A percentile compares a stretch with the other conserved stretches of the same genome.
Evolutionary conservation across 2,888 invertebrate genomes (phyloP).

Genomic region (Polyommatus icarus): DNA sequence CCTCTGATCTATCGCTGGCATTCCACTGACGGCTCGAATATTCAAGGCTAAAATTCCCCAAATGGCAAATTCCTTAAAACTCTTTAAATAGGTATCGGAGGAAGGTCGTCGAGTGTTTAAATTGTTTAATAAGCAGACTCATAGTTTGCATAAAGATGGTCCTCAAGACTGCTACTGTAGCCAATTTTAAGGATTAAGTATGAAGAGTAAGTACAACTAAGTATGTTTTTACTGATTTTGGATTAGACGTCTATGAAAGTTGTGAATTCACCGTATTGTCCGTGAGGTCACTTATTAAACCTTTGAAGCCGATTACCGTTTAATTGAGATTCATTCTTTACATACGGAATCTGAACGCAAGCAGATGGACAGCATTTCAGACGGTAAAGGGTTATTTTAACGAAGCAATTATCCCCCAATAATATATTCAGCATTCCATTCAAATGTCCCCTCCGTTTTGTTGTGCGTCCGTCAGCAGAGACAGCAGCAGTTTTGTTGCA

Average conservation of each 20-base stretch:
- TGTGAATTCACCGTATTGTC: too few relatives aligned
- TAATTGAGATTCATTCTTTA: background rate
- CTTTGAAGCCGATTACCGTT: background rate
- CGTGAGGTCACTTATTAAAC: too few relatives aligned
- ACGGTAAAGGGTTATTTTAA: constrained; percentile 24
- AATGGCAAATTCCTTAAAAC: background rate
- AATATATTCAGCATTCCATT: constrained; percentile 54
- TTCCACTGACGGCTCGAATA: constrained; percentile 32
- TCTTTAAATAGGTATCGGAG: background rate
- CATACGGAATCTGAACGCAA: background rate
- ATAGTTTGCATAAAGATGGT: background rate
- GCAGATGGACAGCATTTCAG: constrained; percentile 1
- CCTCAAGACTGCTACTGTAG: background rate
- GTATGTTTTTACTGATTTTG: background rate
- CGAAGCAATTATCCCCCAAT: constrained; percentile 42
- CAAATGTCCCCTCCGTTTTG: constrained; percentile 61
- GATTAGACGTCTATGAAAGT: background rate
- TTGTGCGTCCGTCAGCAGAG: constrained; percentile 50
- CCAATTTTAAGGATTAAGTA: background rate
- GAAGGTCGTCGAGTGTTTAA: background rate
- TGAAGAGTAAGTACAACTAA: background rate
- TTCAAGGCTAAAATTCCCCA: constrained; percentile 24
- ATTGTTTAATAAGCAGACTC: background rate
- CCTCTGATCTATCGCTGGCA: constrained; percentile 24
- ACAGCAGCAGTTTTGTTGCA: constrained; percentile 67